Conservation (phyloP, 2,113 vertebrate species). For the Brachypteracias leptosomus region DNA sequence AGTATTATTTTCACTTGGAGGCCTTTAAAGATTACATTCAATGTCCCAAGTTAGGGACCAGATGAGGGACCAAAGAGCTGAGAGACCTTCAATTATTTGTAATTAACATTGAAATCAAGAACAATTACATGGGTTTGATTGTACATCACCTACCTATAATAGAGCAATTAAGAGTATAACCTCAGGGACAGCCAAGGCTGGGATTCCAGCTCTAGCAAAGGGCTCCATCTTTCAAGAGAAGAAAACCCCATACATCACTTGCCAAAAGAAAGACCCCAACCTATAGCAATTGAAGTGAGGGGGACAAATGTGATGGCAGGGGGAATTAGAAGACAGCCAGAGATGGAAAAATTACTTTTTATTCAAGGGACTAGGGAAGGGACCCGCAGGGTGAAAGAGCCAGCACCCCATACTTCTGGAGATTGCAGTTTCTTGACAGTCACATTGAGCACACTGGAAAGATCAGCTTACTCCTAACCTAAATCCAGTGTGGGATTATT, state of each 20-base stretch:
- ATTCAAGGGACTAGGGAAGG: not conserved
- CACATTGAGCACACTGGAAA: fast-evolving
- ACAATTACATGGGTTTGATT: not conserved
- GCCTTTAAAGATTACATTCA: not conserved
- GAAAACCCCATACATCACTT: not conserved
- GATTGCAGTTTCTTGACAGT: not conserved
- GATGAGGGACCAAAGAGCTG: not conserved
- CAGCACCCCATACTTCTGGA: fast-evolving
- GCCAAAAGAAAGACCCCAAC: not conserved
- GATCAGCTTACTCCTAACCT: not conserved
- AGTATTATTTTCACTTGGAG: not conserved
- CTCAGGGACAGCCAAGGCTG: not conserved
- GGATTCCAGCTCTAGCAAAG: not conserved
- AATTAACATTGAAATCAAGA: not conserved
- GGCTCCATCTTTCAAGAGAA: not conserved
- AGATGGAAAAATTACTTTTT: not conserved
- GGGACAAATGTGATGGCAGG: not conserved
- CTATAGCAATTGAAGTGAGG: not conserved
- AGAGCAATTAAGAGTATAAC: not conserved
- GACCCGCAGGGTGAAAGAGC: not conserved
- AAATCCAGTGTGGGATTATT: not conserved
- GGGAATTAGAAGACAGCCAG: not conserved
- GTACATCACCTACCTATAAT: not conserved
- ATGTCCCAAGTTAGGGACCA: not conserved
- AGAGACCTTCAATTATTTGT: not conserved